Conservation (phyloP, 1,140 invertebrate genomes). For the Onthophagus taurus region DNA sequence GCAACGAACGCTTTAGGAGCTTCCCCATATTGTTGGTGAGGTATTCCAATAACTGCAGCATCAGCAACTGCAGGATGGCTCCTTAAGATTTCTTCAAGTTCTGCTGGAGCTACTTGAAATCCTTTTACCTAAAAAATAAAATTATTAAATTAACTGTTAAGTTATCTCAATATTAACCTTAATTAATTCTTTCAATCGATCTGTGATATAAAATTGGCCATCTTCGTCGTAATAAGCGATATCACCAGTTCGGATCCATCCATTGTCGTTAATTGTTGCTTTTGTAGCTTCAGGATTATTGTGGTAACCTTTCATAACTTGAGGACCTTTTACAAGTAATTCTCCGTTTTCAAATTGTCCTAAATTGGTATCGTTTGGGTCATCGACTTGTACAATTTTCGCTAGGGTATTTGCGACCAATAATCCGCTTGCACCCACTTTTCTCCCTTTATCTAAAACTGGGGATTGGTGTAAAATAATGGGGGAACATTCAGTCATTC, state of each 20-base stretch:
- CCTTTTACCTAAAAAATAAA: conserved; percentile 43
- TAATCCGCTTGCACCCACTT: conserved; percentile 40
- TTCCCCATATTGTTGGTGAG: conserved; percentile 63
- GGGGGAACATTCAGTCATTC: conserved; percentile 52
- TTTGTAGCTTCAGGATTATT: conserved; percentile 58
- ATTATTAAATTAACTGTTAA: conserved; percentile 5
- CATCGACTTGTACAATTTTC: conserved; percentile 15
- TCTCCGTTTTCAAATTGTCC: conserved; percentile 47
- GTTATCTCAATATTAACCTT: conserved; percentile 40
- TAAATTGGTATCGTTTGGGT: conserved; percentile 40
- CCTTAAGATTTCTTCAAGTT: conserved; percentile 71
- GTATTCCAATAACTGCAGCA: conserved; percentile 74
- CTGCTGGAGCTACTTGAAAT: conserved; percentile 78
- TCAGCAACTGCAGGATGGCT: conserved; percentile 65
- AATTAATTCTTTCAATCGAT: conserved; percentile 73
- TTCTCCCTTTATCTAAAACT: conserved; percentile 25
- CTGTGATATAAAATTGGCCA: conserved; percentile 55
- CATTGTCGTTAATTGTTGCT: conserved; percentile 49
- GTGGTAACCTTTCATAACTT: conserved; percentile 63
- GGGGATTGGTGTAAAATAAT: conserved; percentile 35
- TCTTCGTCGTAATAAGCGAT: conserved; percentile 56
- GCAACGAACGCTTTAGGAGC: conserved; percentile 64
- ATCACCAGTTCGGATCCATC: conserved; percentile 70
- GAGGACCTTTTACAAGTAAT: conserved; percentile 52
- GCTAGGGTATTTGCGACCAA: conserved; percentile 15